Conservation (phyloP, 2,797 vertebrate genomes). For the Coranthus polyacanthus region DNA sequence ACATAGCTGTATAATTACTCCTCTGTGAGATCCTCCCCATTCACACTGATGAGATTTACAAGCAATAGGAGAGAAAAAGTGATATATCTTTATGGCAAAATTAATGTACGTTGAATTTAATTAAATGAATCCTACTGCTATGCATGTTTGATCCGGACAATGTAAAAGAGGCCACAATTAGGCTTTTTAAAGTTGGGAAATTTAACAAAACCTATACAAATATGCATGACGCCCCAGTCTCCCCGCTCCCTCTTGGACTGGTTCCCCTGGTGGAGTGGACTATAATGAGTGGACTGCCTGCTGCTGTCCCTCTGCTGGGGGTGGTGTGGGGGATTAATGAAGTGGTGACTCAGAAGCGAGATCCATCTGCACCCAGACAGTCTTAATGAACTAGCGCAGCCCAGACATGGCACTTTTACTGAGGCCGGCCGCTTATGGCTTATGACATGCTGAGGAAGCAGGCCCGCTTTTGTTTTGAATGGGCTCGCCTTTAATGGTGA, state of each 20-base stretch:
- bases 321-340: conserved; percentile 71
- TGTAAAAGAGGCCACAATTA: conserved; percentile 25
- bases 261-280: conserved; percentile 17
- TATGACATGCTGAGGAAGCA: conserved; percentile 77
- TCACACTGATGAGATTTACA: conserved; percentile 56
- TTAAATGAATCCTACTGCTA: conserved; percentile 35
- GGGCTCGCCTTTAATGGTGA: conserved; percentile 64
- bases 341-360: conserved; percentile 54
- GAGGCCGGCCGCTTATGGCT: conserved; percentile 60
- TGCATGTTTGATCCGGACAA: conserved; percentile 48
- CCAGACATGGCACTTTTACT: conserved; percentile 58
- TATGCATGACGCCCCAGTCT: not conserved
- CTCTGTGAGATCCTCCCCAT: conserved; percentile 33
- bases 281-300: conserved; percentile 50
- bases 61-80: conserved; percentile 36
- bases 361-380: conserved; percentile 72
- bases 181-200: conserved; percentile 30
- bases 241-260: not conserved
- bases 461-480: conserved; percentile 68
- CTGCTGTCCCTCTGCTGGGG: conserved; percentile 42
- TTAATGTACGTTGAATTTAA: conserved; percentile 52
- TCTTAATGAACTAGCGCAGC: conserved; percentile 70
- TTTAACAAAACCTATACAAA: conserved; percentile 26
- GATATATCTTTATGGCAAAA: conserved; percentile 36
- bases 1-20: conserved; percentile 50